phyloP scores from a whole-genome alignment of 2,888 invertebrate genomes.

The Alentia gelatinosa region DNA sequence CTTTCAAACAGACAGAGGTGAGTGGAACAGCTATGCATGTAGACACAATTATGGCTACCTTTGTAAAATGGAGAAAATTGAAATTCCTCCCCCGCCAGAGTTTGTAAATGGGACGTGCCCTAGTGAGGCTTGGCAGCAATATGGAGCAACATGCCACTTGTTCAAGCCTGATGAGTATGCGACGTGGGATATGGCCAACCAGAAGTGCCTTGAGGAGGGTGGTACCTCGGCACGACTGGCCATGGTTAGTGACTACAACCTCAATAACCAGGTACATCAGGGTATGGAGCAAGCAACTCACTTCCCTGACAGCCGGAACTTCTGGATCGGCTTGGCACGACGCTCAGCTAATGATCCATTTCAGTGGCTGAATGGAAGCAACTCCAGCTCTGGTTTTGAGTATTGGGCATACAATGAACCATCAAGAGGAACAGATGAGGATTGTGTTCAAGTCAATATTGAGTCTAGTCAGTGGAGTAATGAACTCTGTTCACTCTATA shows the following conservation, averaged over 20 bases:
- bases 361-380: background rate
- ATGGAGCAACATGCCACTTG: slow-evolving; percentile 58
- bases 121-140: slow-evolving; percentile 46
- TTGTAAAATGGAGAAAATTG: background rate
- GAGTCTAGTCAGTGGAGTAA: background rate
- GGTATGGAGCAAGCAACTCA: background rate
- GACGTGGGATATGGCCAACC: slow-evolving; percentile 56
- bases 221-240: background rate
- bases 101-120: slow-evolving; percentile 54
- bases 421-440: too few species aligned
- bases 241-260: background rate
- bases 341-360: background rate
- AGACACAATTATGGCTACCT: background rate
- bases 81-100: slow-evolving; percentile 18
- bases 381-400: background rate
- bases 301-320: background rate
- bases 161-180: slow-evolving; percentile 50
- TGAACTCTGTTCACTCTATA: too few species aligned
- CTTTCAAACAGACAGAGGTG: background rate
- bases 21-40: background rate
- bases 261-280: background rate
- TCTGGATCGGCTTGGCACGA: background rate
- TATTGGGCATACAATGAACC: background rate
- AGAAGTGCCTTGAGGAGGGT: background rate
- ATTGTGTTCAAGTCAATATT: background rate